Percentiles rank a stretch among this genome's conserved stretches.
phyloP scores from a whole-genome alignment of 2,888 invertebrate species.

The Caenorhabditis uteleia region DNA sequence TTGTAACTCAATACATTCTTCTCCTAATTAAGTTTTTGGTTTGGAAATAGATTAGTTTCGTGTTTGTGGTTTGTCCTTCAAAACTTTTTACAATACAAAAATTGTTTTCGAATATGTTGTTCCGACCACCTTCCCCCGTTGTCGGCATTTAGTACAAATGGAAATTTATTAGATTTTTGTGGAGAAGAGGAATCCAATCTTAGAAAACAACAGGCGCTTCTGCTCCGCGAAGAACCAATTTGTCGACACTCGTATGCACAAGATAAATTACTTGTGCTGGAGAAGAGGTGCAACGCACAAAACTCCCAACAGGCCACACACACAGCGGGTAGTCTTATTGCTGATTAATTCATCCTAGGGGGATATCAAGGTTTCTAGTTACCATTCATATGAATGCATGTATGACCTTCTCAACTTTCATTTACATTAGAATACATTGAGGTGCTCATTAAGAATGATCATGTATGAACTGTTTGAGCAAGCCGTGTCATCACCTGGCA shows the following conservation, averaged over 20 bases:
- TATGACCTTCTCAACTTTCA: constrained; percentile 6
- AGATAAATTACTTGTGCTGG: constrained; percentile 24
- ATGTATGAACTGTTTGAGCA: constrained; percentile 18
- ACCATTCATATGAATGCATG: constrained; percentile 11
- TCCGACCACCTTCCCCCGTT: too few relatives aligned
- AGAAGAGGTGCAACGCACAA: constrained; percentile 6
- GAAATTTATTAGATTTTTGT: too few relatives aligned
- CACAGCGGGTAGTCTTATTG: constrained; percentile 4
- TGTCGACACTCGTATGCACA: constrained; percentile 41
- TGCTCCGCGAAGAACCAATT: constrained; percentile 17
- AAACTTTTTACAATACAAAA: too few relatives aligned
- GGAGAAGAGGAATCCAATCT: background rate
- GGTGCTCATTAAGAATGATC: background rate
- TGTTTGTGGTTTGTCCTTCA: too few relatives aligned
- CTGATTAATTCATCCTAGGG: constrained; percentile 42
- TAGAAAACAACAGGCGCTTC: constrained; percentile 28
- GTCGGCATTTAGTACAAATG: too few relatives aligned
- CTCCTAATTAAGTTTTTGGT: too few relatives aligned
- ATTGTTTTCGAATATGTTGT: too few relatives aligned
- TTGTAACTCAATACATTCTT: too few relatives aligned
- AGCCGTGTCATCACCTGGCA: constrained; percentile 28
- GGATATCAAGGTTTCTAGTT: constrained; percentile 30
- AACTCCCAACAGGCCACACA: background rate
- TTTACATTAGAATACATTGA: constrained; percentile 32
- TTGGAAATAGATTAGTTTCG: too few relatives aligned